These are phyloP conservation scores for Aphrophora alni DNA, from an alignment of 2,888 invertebrate genomes.

Conservation along the genomic window DNA sequence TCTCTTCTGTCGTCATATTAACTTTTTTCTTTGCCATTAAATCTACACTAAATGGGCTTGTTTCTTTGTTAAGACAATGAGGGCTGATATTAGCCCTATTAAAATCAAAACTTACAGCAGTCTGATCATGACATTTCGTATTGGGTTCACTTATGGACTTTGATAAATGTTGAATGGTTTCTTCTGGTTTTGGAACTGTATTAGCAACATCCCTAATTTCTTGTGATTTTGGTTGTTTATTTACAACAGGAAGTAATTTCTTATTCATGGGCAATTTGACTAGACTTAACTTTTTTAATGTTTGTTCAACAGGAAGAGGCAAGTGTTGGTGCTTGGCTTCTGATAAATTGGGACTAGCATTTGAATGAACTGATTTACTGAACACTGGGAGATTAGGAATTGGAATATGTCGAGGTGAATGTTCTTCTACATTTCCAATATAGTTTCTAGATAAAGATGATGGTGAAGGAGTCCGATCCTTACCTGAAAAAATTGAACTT, in stretches of 20 bases:
- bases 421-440: not conserved
- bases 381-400: not conserved
- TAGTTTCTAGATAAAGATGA: not conserved
- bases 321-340: constrained; percentile 48
- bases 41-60: not conserved
- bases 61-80: not conserved
- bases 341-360: not conserved
- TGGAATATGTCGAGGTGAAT: not conserved
- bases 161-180: not conserved
- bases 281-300: constrained; percentile 42
- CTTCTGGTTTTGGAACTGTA: not conserved
- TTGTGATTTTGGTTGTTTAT: constrained; percentile 22
- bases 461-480: not conserved
- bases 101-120: not conserved
- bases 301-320: constrained; percentile 48
- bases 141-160: not conserved
- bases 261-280: constrained; percentile 45
- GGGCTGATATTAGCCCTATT: not conserved
- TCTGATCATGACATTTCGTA: not conserved
- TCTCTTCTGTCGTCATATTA: constrained; percentile 48
- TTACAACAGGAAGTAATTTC: constrained; percentile 29
- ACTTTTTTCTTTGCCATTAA: constrained; percentile 47
- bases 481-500: not conserved
- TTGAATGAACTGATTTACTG: not conserved
- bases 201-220: constrained; percentile 10